Conservation (phyloP, 2,797 vertebrate genomes). For the Ctenochaetus hawaiiensis region DNA sequence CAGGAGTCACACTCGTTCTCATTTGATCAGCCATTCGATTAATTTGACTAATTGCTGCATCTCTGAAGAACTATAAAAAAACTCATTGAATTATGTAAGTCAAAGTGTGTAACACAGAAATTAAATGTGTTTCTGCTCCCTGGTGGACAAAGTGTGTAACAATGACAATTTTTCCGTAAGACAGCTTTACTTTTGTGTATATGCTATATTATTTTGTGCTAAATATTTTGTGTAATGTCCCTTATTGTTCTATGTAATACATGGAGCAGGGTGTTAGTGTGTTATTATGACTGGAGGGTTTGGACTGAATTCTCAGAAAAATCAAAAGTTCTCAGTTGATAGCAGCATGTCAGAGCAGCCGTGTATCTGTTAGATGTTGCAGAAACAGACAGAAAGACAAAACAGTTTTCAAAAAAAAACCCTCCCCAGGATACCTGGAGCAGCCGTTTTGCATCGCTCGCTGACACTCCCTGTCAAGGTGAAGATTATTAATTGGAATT, state of each 20-base stretch:
- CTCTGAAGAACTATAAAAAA: neutral
- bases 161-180: neutral
- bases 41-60: neutral
- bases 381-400: conserved; percentile 21
- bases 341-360: conserved; percentile 25
- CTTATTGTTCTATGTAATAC: conserved; percentile 1
- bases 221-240: neutral
- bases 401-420: neutral
- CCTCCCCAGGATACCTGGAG: too few species aligned
- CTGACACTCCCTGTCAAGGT: conserved; percentile 7
- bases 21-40: neutral
- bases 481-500: conserved; percentile 36
- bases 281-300: neutral
- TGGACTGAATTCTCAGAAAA: neutral
- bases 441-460: neutral
- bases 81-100: neutral
- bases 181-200: neutral
- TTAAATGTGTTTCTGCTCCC: neutral
- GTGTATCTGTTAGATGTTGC: conserved; percentile 7
- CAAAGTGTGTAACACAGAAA: neutral
- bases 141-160: neutral
- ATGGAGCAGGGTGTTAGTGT: neutral
- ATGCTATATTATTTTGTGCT: too few species aligned
- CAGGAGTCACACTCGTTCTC: neutral
- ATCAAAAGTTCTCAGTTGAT: conserved; percentile 7